Evolutionary conservation across 2,888 invertebrate species (phyloP).

Genomic region (Cheilosia vulpina): DNA sequence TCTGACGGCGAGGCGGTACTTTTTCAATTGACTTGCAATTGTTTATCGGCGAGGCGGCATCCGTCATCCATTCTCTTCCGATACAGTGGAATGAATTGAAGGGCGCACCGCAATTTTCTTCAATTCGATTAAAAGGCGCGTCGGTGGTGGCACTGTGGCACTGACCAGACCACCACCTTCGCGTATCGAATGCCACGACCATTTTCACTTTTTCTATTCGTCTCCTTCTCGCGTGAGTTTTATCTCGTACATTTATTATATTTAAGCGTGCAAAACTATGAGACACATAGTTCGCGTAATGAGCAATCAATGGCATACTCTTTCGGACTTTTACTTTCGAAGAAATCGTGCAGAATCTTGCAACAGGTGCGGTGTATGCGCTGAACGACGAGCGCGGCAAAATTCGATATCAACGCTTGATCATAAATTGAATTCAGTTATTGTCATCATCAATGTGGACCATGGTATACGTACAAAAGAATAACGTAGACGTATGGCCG

Average conservation of each 20-base stretch:
- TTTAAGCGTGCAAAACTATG: slow-evolving; percentile 13
- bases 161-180: slow-evolving; percentile 52
- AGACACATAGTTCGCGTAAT: slow-evolving; percentile 35
- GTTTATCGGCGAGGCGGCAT: slow-evolving; percentile 30
- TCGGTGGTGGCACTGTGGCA: slow-evolving; percentile 37
- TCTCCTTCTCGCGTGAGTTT: slow-evolving; percentile 11
- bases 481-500: slow-evolving; percentile 19
- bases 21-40: slow-evolving; percentile 58
- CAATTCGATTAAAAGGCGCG: slow-evolving; percentile 55
- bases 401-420: slow-evolving; percentile 43
- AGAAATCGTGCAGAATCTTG: slow-evolving; percentile 68
- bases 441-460: slow-evolving; percentile 59
- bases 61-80: slow-evolving; percentile 61
- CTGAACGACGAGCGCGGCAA: slow-evolving; percentile 23
- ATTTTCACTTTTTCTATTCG: slow-evolving; percentile 46
- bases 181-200: slow-evolving; percentile 59
- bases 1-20: slow-evolving; percentile 49
- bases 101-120: slow-evolving; percentile 45
- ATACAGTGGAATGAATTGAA: slow-evolving; percentile 42
- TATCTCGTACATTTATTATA: slow-evolving; percentile 9
- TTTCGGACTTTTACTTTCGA: slow-evolving; percentile 69
- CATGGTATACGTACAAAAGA: slow-evolving; percentile 5
- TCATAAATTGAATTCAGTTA: slow-evolving; percentile 62
- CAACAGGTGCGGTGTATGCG: slow-evolving; percentile 46
- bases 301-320: slow-evolving; percentile 50